A percentile compares a stretch with the other conserved stretches of the same genome.
Evolutionary conservation across 2,888 invertebrate species (phyloP).

Genomic region (Rhopalosiphum nymphaeae): DNA sequence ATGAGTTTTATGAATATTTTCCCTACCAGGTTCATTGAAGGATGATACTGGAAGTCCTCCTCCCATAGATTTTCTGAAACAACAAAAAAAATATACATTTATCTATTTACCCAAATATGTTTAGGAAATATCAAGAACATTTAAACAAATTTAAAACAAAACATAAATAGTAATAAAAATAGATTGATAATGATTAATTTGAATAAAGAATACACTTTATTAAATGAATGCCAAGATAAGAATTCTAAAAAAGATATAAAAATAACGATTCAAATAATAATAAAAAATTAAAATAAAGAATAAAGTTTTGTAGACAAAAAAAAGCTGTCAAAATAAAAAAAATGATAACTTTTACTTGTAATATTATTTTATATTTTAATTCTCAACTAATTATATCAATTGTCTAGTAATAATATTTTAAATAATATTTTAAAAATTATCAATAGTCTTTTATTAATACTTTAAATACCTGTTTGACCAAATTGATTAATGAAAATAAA

Average conservation of each 20-base stretch:
- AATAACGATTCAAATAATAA: background rate
- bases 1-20: constrained; percentile 17
- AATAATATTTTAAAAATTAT: too few relatives aligned
- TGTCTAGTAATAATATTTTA: background rate
- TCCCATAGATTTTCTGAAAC: constrained; percentile 41
- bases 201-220: background rate
- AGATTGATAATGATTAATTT: background rate
- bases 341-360: background rate
- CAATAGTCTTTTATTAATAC: too few relatives aligned
- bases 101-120: background rate
- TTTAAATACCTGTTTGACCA: background rate
- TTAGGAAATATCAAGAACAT: background rate
- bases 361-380: background rate
- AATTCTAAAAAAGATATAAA: too few relatives aligned
- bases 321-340: background rate
- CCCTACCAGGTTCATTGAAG: constrained; percentile 20
- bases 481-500: background rate
- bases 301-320: background rate
- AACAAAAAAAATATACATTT: background rate
- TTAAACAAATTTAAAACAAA: background rate
- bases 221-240: background rate
- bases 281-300: background rate
- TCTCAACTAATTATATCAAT: background rate
- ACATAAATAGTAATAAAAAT: background rate
- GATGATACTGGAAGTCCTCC: background rate